These are phyloP conservation scores for Trididemnum miniatum DNA, from an alignment of 23 tunicate species.

Conservation along the genomic window DNA sequence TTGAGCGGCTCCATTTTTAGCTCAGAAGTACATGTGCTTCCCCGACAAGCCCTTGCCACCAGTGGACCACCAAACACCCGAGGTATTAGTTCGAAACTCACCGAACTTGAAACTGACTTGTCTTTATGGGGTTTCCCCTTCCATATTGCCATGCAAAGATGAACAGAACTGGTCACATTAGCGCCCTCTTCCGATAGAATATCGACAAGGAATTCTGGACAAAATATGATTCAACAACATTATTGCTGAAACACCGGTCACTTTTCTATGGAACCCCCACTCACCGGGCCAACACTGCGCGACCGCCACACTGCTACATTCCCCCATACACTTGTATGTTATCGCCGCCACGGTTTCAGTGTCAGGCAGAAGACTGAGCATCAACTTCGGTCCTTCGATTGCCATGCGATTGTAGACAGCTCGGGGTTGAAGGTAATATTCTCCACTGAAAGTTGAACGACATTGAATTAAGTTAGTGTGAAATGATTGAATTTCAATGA, in stretches of 20 bases:
- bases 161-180: slow-evolving; percentile 51
- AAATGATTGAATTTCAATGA: too few relatives aligned
- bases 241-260: too few relatives aligned
- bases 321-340: slow-evolving; percentile 21
- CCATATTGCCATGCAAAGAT: slow-evolving; percentile 84
- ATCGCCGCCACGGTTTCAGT: slow-evolving; percentile 64
- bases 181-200: slow-evolving; percentile 75
- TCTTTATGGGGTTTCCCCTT: slow-evolving; percentile 60
- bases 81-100: slow-evolving; percentile 3
- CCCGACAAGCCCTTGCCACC: too few relatives aligned
- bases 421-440: slow-evolving; percentile 66
- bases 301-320: slow-evolving; percentile 27
- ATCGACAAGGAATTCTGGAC: slow-evolving; percentile 62
- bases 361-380: slow-evolving; percentile 64
- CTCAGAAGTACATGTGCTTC: too few relatives aligned
- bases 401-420: slow-evolving; percentile 73
- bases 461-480: too few relatives aligned
- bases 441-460: slow-evolving; percentile 57
- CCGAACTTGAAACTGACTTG: slow-evolving; percentile 57
- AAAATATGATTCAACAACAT: too few relatives aligned
- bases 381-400: slow-evolving; percentile 76
- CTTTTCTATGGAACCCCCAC: background rate
- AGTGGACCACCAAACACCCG: background rate
- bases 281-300: slow-evolving; percentile 76
- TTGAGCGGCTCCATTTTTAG: too few relatives aligned